Conservation (phyloP, 2,888 invertebrate genomes). For the Calameuta pallipes region DNA sequence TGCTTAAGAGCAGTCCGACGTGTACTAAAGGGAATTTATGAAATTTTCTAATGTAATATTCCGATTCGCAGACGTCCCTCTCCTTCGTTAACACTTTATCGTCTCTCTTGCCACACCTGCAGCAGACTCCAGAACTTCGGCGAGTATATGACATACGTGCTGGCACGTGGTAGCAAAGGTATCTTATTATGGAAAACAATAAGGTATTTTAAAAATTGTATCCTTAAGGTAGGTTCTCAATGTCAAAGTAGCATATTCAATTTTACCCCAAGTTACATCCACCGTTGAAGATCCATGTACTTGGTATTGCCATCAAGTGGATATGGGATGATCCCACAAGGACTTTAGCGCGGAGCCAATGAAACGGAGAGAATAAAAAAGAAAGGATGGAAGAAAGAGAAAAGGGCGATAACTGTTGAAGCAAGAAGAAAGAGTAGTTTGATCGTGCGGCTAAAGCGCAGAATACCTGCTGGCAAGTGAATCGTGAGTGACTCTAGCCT, state of each 20-base stretch:
- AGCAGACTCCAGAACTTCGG: not conserved
- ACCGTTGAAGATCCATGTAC: too few relatives aligned
- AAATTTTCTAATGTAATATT: slow-evolving; percentile 65
- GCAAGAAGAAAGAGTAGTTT: not conserved
- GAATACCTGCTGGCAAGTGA: not conserved
- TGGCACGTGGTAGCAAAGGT: not conserved
- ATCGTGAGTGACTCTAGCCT: not conserved
- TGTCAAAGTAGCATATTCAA: not conserved
- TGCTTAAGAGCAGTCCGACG: slow-evolving; percentile 49
- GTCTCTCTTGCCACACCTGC: not conserved
- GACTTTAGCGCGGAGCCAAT: not conserved
- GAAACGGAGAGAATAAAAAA: not conserved
- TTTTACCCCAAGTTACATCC: too few relatives aligned
- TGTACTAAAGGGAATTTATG: slow-evolving; percentile 64
- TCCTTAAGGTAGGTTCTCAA: not conserved
- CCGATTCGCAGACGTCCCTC: slow-evolving; percentile 52
- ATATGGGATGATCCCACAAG: not conserved
- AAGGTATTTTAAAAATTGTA: not conserved
- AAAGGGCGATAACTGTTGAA: not conserved
- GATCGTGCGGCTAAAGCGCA: not conserved
- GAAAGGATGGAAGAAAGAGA: not conserved
- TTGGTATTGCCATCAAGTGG: not conserved
- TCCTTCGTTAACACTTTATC: slow-evolving; percentile 28
- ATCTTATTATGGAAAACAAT: not conserved
- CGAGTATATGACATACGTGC: not conserved